A percentile compares a stretch with the other conserved stretches of the same genome.
These are phyloP conservation scores for Gobius niger DNA, from an alignment of 2,113 vertebrate species.

Conservation along the genomic window DNA sequence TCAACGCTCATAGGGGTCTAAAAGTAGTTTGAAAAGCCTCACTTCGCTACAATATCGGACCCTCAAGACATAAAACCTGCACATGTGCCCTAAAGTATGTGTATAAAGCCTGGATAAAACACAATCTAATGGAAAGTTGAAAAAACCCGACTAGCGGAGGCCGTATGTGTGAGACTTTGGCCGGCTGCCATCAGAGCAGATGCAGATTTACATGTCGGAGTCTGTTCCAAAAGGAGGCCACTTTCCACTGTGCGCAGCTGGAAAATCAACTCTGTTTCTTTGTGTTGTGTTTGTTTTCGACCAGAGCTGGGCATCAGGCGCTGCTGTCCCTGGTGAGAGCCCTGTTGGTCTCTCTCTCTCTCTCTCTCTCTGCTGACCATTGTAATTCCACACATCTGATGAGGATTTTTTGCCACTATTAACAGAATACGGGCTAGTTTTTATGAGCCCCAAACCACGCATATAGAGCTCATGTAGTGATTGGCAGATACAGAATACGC, in stretches of 20 bases:
- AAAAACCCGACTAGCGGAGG: slow-evolving; percentile 23
- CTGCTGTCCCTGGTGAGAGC: slow-evolving; percentile 54
- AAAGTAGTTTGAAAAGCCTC: too few relatives aligned
- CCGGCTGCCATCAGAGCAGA: slow-evolving; percentile 36
- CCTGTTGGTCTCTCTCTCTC: slow-evolving; percentile 44
- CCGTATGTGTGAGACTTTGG: slow-evolving; percentile 37
- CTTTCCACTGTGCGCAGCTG: slow-evolving; percentile 41
- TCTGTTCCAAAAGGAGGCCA: slow-evolving; percentile 35
- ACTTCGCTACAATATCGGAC: too few relatives aligned
- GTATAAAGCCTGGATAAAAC: too few relatives aligned
- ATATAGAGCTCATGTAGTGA: too few relatives aligned
- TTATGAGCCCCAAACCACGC: too few relatives aligned
- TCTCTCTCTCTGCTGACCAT: neutral
- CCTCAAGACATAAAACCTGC: too few relatives aligned
- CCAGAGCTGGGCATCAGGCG: slow-evolving; percentile 44
- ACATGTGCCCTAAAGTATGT: too few relatives aligned
- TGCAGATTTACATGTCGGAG: slow-evolving; percentile 38
- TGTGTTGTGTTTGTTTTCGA: slow-evolving; percentile 44
- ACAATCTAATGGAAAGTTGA: neutral
- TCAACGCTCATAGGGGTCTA: too few relatives aligned
- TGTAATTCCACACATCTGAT: too few relatives aligned
- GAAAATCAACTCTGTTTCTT: slow-evolving; percentile 50
- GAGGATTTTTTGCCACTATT: too few relatives aligned
- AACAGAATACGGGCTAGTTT: too few relatives aligned
- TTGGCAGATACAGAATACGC: too few relatives aligned